Base-by-base conservation (phyloP, 1,140 invertebrate species). In the Bombus affinis region DNA sequence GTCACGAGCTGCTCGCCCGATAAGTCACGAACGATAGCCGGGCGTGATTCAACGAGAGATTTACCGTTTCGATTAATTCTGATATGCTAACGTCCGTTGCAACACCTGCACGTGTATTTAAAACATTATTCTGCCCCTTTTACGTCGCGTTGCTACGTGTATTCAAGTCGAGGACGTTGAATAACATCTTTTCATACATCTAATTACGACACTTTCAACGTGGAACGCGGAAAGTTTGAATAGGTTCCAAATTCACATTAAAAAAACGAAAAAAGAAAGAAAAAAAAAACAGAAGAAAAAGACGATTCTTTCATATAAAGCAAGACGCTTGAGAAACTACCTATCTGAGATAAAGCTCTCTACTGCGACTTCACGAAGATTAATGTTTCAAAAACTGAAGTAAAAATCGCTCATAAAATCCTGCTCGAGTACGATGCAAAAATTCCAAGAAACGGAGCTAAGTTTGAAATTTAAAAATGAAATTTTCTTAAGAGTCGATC, bases 1-100 rank as follows among this genome's bases (percentile, higher is more conserved):
- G 42, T 28, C 70, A 42, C 70, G 37, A 70, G 42, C 78, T 78
- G 57, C 28, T 65, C 28, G 28, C 6, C 28, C 57, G 76, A 78
- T 78, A 66, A 65, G n/a, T 39, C 37, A 39, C n/a, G 32, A 65
- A 78, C 39, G 62, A 78, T 78, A n/a, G 76, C 25, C 15, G 28
- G 22, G 18, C 76, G 37, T 44, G 39, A 65, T 44, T 65, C 59
- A 44, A 78, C 59, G 76, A 42, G 28, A 37, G 73, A 75, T 75
- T 75, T 75, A 75, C 12, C 13, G 47, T 15, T 28, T 15, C 32
- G 35, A 75, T 57, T 57, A 57, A 75, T 75, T 75, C 73, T 22
- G n/a, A 22, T 32, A 74, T 70, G 68, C 35, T 42, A 72, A 72
- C 37, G 25, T 12, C 9, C 37, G 18, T 3, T 39, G 70, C 22